These are phyloP conservation scores for Orthonevra nobilis DNA, from an alignment of 2,888 invertebrate genomes.

Conservation along the genomic window DNA sequence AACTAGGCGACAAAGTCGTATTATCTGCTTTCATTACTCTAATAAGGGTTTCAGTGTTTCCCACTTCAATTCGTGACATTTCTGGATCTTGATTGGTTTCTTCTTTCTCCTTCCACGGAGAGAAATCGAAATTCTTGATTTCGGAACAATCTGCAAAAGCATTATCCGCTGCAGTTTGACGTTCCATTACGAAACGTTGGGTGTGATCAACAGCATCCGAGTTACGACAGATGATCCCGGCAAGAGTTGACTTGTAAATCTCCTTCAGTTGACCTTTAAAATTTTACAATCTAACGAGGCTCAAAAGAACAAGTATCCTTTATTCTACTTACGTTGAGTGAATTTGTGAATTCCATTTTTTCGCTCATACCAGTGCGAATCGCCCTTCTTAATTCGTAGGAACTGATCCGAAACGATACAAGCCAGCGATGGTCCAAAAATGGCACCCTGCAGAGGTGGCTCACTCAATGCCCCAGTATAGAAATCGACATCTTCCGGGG, in stretches of 20 bases:
- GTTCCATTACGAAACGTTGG: constrained; percentile 87
- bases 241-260: constrained; percentile 88
- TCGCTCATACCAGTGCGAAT: constrained; percentile 94
- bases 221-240: constrained; percentile 89
- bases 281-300: too few relatives aligned
- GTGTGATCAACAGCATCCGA: constrained; percentile 84
- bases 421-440: constrained; percentile 91
- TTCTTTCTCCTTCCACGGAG: constrained; percentile 81
- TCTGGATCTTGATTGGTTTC: neutral
- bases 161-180: constrained; percentile 81
- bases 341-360: constrained; percentile 84
- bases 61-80: constrained; percentile 6
- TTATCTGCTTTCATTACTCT: constrained; percentile 24
- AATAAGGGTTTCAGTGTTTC: constrained; percentile 28
- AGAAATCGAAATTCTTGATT: constrained; percentile 82
- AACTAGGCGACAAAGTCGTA: constrained; percentile 39
- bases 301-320: too few relatives aligned
- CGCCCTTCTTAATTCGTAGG: constrained; percentile 88
- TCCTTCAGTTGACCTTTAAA: constrained; percentile 87
- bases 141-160: constrained; percentile 84
- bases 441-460: constrained; percentile 84
- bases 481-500: constrained; percentile 91
- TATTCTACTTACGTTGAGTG: constrained; percentile 82
- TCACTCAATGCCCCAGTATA: constrained; percentile 94
- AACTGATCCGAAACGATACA: constrained; percentile 94